Evolutionary conservation across 2,113 vertebrate species (phyloP).

Genomic region (Steatornis caripensis): DNA sequence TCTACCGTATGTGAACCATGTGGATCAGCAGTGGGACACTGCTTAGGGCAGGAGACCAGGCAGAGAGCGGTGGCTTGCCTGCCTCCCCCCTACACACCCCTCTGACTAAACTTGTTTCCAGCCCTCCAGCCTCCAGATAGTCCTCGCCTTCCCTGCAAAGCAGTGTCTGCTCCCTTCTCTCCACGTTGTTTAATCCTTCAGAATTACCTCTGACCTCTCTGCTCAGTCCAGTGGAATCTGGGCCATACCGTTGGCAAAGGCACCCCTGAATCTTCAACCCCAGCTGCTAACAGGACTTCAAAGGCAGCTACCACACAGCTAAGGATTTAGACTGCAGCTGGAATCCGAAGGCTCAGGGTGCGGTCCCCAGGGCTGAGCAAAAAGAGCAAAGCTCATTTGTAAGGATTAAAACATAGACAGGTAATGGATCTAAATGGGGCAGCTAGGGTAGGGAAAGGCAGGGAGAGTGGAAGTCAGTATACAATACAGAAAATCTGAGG

Average conservation of each 20-base stretch:
- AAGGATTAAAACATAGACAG: conserved; percentile 63
- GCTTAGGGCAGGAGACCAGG: rapidly evolving
- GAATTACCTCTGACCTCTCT: not conserved
- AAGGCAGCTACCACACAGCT: not conserved
- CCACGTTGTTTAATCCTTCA: not conserved
- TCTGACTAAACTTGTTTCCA: not conserved
- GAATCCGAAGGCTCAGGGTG: not conserved
- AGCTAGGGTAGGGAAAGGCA: not conserved
- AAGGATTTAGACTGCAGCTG: conserved; percentile 38
- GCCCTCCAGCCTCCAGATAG: not conserved
- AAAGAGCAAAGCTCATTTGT: conserved; percentile 54
- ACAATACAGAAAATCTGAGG: conserved; percentile 40
- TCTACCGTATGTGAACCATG: not conserved
- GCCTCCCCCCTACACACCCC: not conserved
- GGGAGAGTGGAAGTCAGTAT: conserved; percentile 51
- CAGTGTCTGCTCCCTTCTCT: not conserved
- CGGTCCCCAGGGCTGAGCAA: not conserved
- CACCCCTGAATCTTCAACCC: not conserved
- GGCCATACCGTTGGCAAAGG: not conserved
- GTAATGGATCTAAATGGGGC: conserved; percentile 52
- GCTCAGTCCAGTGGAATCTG: not conserved
- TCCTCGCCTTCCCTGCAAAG: not conserved
- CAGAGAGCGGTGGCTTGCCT: rapidly evolving
- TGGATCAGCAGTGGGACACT: not conserved
- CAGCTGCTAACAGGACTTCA: conserved; percentile 38